Conservation (phyloP, 53 echinoderm and acorn worm species). For the Stichopus horrens region DNA sequence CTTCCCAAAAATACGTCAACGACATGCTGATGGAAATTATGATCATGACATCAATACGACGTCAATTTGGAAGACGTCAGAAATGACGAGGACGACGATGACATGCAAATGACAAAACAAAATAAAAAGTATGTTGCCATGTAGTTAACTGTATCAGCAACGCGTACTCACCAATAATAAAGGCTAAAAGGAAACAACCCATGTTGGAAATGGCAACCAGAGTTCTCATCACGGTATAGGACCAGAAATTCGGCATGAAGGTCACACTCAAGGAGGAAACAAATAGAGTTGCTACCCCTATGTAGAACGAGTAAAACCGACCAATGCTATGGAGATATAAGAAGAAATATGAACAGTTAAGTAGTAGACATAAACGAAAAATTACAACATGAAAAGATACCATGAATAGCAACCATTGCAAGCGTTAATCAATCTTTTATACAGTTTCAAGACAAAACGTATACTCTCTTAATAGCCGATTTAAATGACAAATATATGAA, state of each 20-base stretch:
- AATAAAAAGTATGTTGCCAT: neutral
- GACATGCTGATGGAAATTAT: neutral
- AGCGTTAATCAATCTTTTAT: no score
- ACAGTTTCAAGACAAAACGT: no score
- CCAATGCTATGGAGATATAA: slow-evolving; percentile 56
- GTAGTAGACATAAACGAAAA: neutral
- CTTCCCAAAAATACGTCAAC: no score
- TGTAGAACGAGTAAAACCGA: slow-evolving; percentile 57
- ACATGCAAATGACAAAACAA: neutral
- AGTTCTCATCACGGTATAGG: slow-evolving; percentile 55
- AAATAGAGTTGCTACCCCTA: slow-evolving; percentile 55
- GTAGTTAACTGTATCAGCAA: neutral
- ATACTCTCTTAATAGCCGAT: no score
- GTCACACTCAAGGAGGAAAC: slow-evolving; percentile 54
- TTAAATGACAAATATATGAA: no score
- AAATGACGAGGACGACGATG: neutral
- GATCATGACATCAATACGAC: neutral
- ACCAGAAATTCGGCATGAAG: slow-evolving; percentile 60
- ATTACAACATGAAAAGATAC: no score
- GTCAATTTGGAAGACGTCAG: neutral
- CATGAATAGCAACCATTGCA: no score
- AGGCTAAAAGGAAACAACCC: slow-evolving; percentile 81
- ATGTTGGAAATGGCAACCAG: slow-evolving; percentile 74
- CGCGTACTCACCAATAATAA: slow-evolving; percentile 71
- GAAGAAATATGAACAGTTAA: neutral